Evolutionary conservation across 2,888 invertebrate species (phyloP), one percentile per base, ranked within the genome.

Genomic region (Hybos culiciformis): DNA sequence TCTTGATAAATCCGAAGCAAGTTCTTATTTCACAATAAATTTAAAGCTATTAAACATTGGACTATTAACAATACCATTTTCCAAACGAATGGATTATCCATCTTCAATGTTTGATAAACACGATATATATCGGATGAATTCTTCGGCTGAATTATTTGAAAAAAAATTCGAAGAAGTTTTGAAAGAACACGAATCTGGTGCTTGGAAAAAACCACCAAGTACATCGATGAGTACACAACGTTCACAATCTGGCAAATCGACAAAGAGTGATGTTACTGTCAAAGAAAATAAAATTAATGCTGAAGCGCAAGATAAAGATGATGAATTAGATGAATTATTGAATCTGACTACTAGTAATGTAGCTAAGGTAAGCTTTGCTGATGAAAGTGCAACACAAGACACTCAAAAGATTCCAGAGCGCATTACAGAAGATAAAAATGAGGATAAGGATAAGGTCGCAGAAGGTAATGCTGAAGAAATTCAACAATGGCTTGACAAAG

Each of bases 1-100:
- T 5, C 50, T 61, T 2, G 56, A 62, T 14, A 63, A 56, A 5
- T 56, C 55, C 4, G 55, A 59, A 14, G 57, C 57, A 9, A 55
- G 60, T 23, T 58, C 65, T 34, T 67, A 66, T 44, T 71, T 71
- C 23, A 65, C 63, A 0, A 50, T 70, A 2, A 64, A 71, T 50
- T 53, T 69, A 2, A 59, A 60, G 17, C 52, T 60, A 3, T 53
- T 71, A 2, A 63, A 64, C 21, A 56, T 56, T 17, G 66, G 67
- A 1, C 53, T 70, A n/a, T 56, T 60, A 44, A 65, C 68, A n/a
- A 63, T 70, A 48, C 69, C 70, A 0, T 70, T 67, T 46, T 64
- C 67, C 50, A 63, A 68, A 42, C 66, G 65, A 12, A 53, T 69
- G 52, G 59, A 66, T 37, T 64, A 66, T 33, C 48, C 64, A 0